phyloP scores from a whole-genome alignment of 2,797 vertebrate species.

The Linurgus olivaceus region DNA sequence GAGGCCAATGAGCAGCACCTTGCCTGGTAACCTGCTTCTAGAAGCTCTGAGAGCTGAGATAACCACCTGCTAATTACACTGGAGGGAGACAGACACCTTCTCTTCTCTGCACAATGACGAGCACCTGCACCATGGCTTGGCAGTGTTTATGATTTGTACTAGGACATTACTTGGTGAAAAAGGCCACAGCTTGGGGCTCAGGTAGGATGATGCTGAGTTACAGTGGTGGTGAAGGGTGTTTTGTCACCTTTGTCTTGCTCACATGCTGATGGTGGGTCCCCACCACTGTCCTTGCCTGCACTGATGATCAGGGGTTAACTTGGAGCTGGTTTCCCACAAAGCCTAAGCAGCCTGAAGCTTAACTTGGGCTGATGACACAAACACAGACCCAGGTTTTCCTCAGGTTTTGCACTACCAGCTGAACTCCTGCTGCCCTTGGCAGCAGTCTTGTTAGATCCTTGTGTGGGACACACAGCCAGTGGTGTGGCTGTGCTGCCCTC shows the following conservation, averaged over 20 bases:
- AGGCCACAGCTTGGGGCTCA: neutral
- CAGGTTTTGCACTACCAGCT: neutral
- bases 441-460: neutral
- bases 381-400: neutral
- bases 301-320: neutral
- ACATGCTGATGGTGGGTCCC: rapidly evolving
- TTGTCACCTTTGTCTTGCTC: neutral
- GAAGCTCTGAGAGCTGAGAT: neutral
- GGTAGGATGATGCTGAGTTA: neutral
- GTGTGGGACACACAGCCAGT: neutral
- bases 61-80: neutral
- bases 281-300: neutral
- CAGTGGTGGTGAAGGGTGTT: rapidly evolving
- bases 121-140: neutral
- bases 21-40: neutral
- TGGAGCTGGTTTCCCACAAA: neutral
- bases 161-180: rapidly evolving
- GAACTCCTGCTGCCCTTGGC: neutral
- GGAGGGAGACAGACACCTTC: neutral
- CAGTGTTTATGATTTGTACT: neutral
- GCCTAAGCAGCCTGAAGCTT: neutral
- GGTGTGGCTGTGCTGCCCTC: neutral
- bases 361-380: neutral
- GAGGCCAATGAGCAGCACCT: neutral
- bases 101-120: neutral